Conservation (phyloP, 2,113 vertebrate genomes). For the Herpetotheres cachinnans region DNA sequence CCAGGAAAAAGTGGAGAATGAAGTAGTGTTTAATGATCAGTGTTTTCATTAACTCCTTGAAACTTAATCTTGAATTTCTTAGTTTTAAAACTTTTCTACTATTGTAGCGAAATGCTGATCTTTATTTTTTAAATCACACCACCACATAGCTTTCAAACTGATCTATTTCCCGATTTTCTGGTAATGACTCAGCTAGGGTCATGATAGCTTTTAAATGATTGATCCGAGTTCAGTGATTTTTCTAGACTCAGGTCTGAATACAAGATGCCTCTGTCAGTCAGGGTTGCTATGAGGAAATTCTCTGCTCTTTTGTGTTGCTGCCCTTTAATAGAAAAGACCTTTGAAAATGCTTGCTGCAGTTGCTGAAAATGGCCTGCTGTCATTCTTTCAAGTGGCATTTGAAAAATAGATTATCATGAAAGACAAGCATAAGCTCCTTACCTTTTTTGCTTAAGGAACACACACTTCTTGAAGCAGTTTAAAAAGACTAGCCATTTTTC, state of each 20-base stretch:
- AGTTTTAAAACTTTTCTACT: not conserved
- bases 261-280: not conserved
- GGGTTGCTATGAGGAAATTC: not conserved
- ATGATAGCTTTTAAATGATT: not conserved
- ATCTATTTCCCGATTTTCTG: not conserved
- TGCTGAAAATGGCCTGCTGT: not conserved
- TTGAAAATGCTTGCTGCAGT: not conserved
- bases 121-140: not conserved
- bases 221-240: not conserved
- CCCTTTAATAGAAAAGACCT: not conserved
- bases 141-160: not conserved
- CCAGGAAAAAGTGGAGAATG: not conserved
- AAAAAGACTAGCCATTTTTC: not conserved
- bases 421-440: not conserved
- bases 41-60: not conserved
- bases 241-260: not conserved
- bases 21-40: not conserved
- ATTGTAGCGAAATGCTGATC: not conserved
- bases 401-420: not conserved
- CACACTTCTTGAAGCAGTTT: not conserved
- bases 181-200: not conserved
- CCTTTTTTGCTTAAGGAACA: not conserved
- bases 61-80: not conserved
- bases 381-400: not conserved
- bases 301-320: not conserved